A percentile compares a stretch with the other conserved stretches of the same genome.
These are phyloP conservation scores for Crotalus viridis DNA, from an alignment of 2,113 vertebrate genomes.

Conservation along the genomic window DNA sequence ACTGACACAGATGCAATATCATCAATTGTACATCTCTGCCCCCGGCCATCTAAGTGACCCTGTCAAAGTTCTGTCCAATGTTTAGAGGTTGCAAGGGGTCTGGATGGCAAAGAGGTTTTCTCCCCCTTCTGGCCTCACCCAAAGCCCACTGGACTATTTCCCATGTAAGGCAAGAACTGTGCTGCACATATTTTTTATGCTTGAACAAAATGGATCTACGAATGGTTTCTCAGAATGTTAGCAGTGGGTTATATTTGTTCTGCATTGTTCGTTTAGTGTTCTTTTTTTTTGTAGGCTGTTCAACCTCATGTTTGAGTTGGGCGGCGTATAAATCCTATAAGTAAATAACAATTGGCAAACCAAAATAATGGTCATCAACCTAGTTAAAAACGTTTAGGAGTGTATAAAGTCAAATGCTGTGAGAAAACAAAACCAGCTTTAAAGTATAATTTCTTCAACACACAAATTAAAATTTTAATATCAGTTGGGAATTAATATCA, in stretches of 20 bases:
- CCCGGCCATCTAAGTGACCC: not conserved
- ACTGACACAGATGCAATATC: not conserved
- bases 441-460: not conserved
- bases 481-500: no score
- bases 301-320: not conserved
- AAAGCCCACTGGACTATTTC: not conserved
- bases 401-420: not conserved
- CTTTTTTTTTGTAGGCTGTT: not conserved
- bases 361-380: not conserved
- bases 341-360: not conserved
- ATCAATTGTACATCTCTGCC: not conserved
- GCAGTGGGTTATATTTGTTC: not conserved
- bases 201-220: not conserved
- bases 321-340: not conserved
- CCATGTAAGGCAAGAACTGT: not conserved
- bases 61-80: not conserved
- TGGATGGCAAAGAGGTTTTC: not conserved
- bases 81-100: not conserved
- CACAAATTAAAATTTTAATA: not conserved
- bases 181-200: not conserved
- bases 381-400: not conserved
- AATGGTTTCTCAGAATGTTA: not conserved
- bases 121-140: not conserved
- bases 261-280: not conserved
- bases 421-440: not conserved